Evolutionary conservation across 1,140 invertebrate species (phyloP).

Genomic region (Chironomus striatipennis): DNA sequence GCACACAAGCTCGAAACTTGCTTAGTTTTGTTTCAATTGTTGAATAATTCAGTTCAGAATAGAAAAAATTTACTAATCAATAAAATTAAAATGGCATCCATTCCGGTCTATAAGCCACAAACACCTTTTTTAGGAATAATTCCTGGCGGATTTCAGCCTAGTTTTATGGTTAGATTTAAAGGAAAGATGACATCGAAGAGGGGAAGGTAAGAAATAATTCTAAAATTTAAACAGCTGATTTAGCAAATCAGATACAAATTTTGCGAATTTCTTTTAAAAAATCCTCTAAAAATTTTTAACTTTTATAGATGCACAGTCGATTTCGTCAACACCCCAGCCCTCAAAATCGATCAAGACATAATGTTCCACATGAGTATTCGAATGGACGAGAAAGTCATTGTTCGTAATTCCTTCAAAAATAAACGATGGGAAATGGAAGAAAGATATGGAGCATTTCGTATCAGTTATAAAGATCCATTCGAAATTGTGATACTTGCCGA

Average conservation of each 20-base stretch:
- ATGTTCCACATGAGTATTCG: slow-evolving; percentile 1
- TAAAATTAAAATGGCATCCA: background rate
- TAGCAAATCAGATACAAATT: too few relatives aligned
- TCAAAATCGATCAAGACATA: background rate
- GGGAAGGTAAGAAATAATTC: background rate
- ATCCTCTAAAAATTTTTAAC: too few relatives aligned
- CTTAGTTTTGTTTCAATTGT: background rate
- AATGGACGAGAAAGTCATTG: background rate
- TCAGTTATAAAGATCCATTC: background rate
- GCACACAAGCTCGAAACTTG: background rate
- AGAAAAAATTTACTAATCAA: background rate
- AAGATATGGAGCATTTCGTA: background rate
- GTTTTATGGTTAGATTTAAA: background rate
- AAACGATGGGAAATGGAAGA: background rate
- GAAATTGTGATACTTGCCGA: slow-evolving; percentile 5
- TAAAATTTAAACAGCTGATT: background rate
- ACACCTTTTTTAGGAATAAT: background rate
- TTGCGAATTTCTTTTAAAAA: too few relatives aligned
- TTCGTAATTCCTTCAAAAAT: slow-evolving; percentile 4
- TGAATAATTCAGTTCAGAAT: background rate
- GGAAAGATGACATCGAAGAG: background rate
- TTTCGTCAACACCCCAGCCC: background rate
- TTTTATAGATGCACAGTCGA: background rate
- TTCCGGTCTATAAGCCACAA: background rate
- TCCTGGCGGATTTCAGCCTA: background rate